Percentiles rank a stretch among this genome's conserved stretches.
These are phyloP conservation scores for Sphecodes monilicornis DNA, from an alignment of 2,888 invertebrate species.

Conservation along the genomic window DNA sequence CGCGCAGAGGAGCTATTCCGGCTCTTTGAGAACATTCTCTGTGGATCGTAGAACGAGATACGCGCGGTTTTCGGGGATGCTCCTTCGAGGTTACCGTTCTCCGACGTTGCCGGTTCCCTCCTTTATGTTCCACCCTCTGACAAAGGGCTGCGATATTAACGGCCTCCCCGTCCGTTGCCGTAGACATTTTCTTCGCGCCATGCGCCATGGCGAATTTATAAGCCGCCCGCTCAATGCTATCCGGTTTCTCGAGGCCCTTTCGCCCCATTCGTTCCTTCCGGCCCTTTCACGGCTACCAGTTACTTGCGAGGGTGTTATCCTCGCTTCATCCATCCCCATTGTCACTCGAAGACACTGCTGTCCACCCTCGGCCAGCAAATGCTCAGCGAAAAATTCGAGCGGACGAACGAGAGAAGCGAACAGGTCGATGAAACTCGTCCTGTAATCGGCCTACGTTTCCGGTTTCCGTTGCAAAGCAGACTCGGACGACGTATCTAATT, in stretches of 20 bases:
- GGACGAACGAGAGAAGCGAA: background rate
- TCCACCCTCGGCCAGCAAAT: background rate
- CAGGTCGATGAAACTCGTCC: background rate
- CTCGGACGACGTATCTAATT: background rate
- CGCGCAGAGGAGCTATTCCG: background rate
- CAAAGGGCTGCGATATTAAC: slow-evolving; percentile 8
- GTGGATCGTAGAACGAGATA: background rate
- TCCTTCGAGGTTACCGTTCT: background rate
- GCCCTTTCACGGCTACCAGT: slow-evolving; percentile 3
- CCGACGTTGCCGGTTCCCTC: background rate
- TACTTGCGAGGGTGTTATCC: slow-evolving; percentile 13
- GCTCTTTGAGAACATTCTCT: background rate
- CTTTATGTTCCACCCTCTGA: background rate
- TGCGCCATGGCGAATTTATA: background rate
- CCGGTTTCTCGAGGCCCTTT: background rate
- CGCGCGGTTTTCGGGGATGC: background rate
- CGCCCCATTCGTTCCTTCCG: slow-evolving; percentile 21
- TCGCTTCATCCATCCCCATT: slow-evolving; percentile 30
- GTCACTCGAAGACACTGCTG: background rate
- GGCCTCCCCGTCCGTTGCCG: background rate
- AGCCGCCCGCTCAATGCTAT: background rate
- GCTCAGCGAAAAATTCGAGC: slow-evolving; percentile 24
- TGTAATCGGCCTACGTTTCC: background rate
- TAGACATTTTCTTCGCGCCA: background rate
- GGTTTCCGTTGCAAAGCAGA: background rate